These are phyloP conservation scores for Centroberyx gerrardi DNA, from an alignment of 2,797 vertebrate genomes.

Conservation along the genomic window DNA sequence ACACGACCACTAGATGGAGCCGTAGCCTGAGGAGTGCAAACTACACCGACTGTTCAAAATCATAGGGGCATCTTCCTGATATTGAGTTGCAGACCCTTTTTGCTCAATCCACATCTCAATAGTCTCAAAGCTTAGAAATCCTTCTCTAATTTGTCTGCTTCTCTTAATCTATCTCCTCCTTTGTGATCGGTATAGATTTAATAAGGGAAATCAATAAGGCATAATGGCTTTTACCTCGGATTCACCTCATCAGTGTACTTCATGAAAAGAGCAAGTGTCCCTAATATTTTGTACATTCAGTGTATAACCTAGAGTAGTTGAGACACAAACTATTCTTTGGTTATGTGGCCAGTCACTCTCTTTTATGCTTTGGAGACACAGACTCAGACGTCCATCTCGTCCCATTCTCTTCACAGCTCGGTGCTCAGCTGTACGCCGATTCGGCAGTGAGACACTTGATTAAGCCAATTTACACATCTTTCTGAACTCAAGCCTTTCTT, in stretches of 20 bases:
- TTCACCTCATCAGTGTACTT: too few species aligned
- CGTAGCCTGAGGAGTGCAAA: slow-evolving; percentile 3
- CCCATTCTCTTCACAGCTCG: slow-evolving; percentile 9
- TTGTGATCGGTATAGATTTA: too few species aligned
- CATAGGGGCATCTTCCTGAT: background rate
- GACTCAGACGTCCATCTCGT: slow-evolving; percentile 32
- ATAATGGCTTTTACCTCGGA: too few species aligned
- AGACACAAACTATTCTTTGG: background rate
- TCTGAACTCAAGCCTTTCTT: background rate
- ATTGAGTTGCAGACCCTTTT: background rate
- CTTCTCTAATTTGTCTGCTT: too few species aligned
- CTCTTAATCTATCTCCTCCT: too few species aligned
- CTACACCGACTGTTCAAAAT: background rate
- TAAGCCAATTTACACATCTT: slow-evolving; percentile 48
- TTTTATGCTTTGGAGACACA: slow-evolving; percentile 19
- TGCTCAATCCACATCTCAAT: background rate
- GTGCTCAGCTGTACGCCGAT: slow-evolving; percentile 34
- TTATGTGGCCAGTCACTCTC: slow-evolving; percentile 18
- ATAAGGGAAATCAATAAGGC: too few species aligned
- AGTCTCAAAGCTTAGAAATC: background rate
- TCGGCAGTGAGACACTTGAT: slow-evolving; percentile 28
- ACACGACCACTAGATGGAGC: slow-evolving; percentile 58
- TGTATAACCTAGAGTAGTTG: background rate
- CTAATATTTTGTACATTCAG: too few species aligned
- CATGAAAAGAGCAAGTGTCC: too few species aligned